Base-by-base conservation (phyloP, 2,113 vertebrate genomes). In the Pelvicachromis taeniatus region DNA sequence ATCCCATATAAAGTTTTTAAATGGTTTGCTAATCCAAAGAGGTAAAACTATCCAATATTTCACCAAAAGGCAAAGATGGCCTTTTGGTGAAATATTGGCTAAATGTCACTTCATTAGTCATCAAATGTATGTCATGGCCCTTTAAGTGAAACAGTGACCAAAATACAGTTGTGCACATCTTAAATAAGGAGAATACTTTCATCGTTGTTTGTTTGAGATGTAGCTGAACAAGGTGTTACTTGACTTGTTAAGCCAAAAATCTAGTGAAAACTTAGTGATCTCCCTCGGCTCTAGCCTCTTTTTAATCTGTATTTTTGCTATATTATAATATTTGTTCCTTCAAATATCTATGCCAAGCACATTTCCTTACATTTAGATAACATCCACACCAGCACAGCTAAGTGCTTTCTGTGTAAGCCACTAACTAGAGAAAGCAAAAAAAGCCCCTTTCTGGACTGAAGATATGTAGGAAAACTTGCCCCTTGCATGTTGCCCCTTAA, bases 321-420 rank as follows among this genome's bases (percentile, higher is more conserved):
- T n/a, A n/a, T n/a, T n/a, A n/a, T n/a, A n/a, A n/a, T n/a, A n/a
- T n/a, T 19, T 48, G 38, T 82, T 82, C 70, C 40, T 91, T 48
- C 81, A 84, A 77, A 85, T 92, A 52, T 83, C 88, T 78, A 83
- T 89, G 87, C 86, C 50, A 81, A 81, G 26, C 29, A 54, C 21
- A 87, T 79, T 90, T 88, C 29, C 52, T 42, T 81, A 35, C 54
- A 81, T 63, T 38, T 23, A 86, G n/a, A 78, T 42, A 40, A 61
- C 55, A 80, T 53, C 29, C 58, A 40, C 11, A 56, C 35, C n/a
- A 83, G 77, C 68, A 58, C 77, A 48, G n/a, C 56, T 14, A 38
- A 53, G 78, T 21, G 9, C 53, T 23, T 87, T 75, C 88, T 86
- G 79, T 55, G 31, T 35, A 55, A 81, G 13, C 58, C 35, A 33